These are phyloP conservation scores for Coturnix japonica DNA, from an alignment of 2,113 vertebrate genomes.

Conservation along the genomic window DNA sequence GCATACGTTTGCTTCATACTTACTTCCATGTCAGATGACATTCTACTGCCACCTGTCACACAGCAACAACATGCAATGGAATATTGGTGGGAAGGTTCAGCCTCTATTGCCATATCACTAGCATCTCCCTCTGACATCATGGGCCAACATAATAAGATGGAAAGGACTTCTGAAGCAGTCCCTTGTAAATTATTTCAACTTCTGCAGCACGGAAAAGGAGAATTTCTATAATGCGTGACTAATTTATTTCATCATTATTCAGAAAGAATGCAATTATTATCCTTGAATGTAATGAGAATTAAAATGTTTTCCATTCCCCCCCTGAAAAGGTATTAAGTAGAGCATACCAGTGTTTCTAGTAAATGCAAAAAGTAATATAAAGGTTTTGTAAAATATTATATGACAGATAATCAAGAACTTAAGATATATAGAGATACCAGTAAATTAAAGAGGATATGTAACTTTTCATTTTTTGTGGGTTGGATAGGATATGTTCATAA, in stretches of 20 bases:
- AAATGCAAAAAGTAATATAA: background rate
- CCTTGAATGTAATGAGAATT: background rate
- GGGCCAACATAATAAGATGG: too few species aligned
- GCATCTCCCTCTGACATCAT: too few species aligned
- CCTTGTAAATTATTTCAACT: background rate
- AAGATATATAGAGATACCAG: background rate
- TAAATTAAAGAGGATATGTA: constrained; percentile 27
- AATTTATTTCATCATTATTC: background rate
- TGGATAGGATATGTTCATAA: background rate
- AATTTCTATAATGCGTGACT: background rate
- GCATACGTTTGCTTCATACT: too few species aligned
- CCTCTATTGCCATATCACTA: too few species aligned
- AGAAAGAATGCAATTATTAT: background rate
- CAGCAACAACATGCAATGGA: too few species aligned
- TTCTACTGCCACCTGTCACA: too few species aligned
- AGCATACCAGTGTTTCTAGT: rapidly evolving
- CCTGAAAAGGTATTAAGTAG: background rate
- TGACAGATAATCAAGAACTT: background rate
- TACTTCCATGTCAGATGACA: too few species aligned
- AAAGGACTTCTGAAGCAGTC: too few species aligned
- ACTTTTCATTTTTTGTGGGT: background rate
- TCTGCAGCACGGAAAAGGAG: background rate
- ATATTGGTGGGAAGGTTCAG: too few species aligned
- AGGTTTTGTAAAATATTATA: background rate
- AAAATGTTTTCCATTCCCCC: background rate